Conservation (phyloP, 2,888 invertebrate species). For the Plusia festucae region DNA sequence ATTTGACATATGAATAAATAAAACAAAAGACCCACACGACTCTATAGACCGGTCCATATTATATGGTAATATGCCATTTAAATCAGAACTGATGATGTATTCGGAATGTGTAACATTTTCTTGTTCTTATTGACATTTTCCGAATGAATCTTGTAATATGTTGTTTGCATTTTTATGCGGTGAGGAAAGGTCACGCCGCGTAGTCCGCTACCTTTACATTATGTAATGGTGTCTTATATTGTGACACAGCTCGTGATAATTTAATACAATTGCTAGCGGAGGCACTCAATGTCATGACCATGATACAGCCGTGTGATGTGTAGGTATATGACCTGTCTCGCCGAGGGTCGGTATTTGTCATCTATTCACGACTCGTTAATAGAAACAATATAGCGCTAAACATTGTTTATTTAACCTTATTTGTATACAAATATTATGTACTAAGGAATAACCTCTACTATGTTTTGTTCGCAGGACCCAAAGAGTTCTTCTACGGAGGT, state of each 20-base stretch:
- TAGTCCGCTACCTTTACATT: conserved; percentile 60
- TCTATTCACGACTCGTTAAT: conserved; percentile 62
- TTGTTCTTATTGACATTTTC: conserved; percentile 56
- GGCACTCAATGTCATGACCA: conserved; percentile 83
- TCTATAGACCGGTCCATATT: conserved; percentile 43
- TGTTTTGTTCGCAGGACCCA: conserved; percentile 92
- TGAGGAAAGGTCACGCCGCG: conserved; percentile 69
- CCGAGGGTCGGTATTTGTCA: conserved; percentile 65
- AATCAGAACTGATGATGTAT: conserved; percentile 28
- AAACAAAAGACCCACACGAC: conserved; percentile 23
- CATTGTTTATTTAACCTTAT: conserved; percentile 52
- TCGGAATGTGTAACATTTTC: conserved; percentile 31
- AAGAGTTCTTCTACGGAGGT: conserved; percentile 96
- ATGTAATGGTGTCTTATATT: conserved; percentile 71
- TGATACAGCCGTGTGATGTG: conserved; percentile 66
- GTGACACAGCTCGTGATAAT: conserved; percentile 67
- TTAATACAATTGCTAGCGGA: conserved; percentile 70
- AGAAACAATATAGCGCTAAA: conserved; percentile 49
- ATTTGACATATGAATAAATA: conserved; percentile 33
- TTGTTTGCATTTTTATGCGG: conserved; percentile 54
- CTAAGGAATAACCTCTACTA: not conserved
- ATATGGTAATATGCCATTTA: conserved; percentile 33
- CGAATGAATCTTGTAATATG: conserved; percentile 48
- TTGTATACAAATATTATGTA: conserved; percentile 17
- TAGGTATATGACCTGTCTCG: conserved; percentile 73